Percentiles rank a stretch among this genome's conserved stretches.
Evolutionary conservation across 2,797 vertebrate species (phyloP).

Genomic region (Lemur catta): DNA sequence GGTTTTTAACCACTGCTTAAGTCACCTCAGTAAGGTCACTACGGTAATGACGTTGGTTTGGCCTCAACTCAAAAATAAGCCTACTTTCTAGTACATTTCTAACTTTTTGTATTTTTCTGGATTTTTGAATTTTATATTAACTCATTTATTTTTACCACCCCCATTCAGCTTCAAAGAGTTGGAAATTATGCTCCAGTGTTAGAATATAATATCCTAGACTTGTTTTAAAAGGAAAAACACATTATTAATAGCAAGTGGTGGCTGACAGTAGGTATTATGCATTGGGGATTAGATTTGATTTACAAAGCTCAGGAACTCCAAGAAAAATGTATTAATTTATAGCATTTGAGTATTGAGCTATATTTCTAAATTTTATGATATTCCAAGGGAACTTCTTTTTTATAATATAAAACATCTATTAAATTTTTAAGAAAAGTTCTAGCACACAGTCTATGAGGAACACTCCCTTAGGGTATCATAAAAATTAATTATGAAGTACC

Average conservation of each 20-base stretch:
- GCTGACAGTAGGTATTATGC: conserved; percentile 4
- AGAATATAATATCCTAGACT: not conserved
- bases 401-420: conserved; percentile 21
- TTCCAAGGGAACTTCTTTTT: conserved; percentile 17
- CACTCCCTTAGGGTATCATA: not conserved
- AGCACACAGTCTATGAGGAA: conserved; percentile 19
- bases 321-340: conserved; percentile 59
- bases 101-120: not conserved
- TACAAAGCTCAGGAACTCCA: conserved; percentile 31
- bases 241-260: conserved; percentile 10
- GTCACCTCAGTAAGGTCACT: not conserved
- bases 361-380: conserved; percentile 57
- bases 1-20: not conserved
- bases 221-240: not conserved
- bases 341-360: conserved; percentile 13
- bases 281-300: conserved; percentile 8
- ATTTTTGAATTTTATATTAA: not conserved
- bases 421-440: conserved; percentile 58
- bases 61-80: not conserved
- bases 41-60: not conserved
- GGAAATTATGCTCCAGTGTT: not conserved
- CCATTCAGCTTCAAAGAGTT: not conserved
- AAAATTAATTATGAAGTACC: conserved; percentile 64
- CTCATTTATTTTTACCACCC: not conserved
- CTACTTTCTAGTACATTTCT: not conserved